Percentiles rank a stretch among this genome's conserved stretches.
Evolutionary conservation across 2,797 vertebrate species (phyloP).

Genomic region (Gymnoscopelus microlampas): DNA sequence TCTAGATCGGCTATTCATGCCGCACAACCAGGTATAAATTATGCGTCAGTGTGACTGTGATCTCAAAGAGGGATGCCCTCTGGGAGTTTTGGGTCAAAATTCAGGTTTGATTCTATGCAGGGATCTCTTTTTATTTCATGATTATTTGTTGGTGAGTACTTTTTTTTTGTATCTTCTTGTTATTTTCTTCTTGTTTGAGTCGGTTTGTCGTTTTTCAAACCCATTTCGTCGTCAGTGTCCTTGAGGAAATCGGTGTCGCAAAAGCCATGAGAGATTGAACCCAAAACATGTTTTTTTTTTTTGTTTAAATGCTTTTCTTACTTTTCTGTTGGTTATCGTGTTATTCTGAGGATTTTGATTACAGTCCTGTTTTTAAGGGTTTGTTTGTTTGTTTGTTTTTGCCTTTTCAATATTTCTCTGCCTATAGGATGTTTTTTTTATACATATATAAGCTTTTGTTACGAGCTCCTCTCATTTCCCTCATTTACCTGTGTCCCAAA

Average conservation of each 20-base stretch:
- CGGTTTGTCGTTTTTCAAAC: constrained; percentile 39
- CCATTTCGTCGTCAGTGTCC: constrained; percentile 14
- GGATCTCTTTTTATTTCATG: constrained; percentile 51
- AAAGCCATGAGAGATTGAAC: constrained; percentile 68
- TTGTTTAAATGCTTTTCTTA: constrained; percentile 34
- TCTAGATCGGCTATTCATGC: neutral
- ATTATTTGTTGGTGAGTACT: neutral
- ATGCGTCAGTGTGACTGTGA: neutral
- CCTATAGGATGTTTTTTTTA: constrained; percentile 7
- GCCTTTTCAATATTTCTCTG: constrained; percentile 25
- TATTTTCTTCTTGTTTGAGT: constrained; percentile 21
- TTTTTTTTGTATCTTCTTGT: constrained; percentile 11
- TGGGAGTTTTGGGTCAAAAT: constrained; percentile 51
- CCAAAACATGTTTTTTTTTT: constrained; percentile 27
- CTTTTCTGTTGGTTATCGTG: constrained; percentile 15
- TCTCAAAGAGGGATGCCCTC: constrained; percentile 4
- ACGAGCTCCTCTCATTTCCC: constrained; percentile 15
- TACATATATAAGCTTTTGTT: constrained; percentile 51
- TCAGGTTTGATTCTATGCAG: constrained; percentile 70
- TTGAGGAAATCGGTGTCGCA: constrained; percentile 35
- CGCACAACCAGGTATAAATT: too few species aligned
- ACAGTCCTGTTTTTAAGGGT: constrained; percentile 35
- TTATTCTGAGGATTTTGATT: constrained; percentile 28
- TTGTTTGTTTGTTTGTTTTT: constrained; percentile 2
- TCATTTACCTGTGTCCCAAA: constrained; percentile 41